Base-by-base conservation (phyloP, 2,797 vertebrate species). In the Leptodactylus fallax region DNA sequence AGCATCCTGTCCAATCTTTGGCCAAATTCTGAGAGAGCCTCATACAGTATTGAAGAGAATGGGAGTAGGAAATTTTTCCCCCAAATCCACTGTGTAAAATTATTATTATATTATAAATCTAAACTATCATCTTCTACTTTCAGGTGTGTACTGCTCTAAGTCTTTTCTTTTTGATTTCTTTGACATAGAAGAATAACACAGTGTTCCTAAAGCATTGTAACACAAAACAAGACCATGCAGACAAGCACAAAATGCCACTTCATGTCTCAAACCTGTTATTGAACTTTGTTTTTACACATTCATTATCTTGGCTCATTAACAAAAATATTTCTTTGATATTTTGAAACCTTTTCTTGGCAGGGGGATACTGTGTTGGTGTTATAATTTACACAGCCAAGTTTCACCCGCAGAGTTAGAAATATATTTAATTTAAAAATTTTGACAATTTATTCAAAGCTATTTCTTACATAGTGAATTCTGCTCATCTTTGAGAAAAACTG, bases 241-340 rank as follows among this genome's bases (percentile, higher is more conserved):
- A 49, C 45, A 21, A 11, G 2, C 19, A 49, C 17, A 19, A 27
- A 74, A 21, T 72, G 71, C 19, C 71, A 74, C 19, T 74, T 72
- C 45, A 21, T 74, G 71, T 74, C 45, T 49, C 3, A 47, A 74
- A 21, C 71, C 16, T 72, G 23, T 67, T 67, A 16, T 6, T 12
- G 25, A 36, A 27, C 65, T 36, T 16, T 69, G 45, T 74, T 74
- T 74, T 74, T 74, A 74, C 45, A 74, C 45, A 49, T 74, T 74
- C 17, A 74, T 49, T 69, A 27, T 74, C 45, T 71, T 74, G 45
- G 45, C 71, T 49, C 16, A 21, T 21, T 74, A 74, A 49, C 45
- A 74, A 74, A 72, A 74, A 49, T 49, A n/a, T 49, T 74, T 49
- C 45, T 74, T 21, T 74, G 71, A 49, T 74, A 49, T 74, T 74